Evolutionary conservation across 2,888 invertebrate genomes (phyloP).

Genomic region (Cosmorhoe ocellata): DNA sequence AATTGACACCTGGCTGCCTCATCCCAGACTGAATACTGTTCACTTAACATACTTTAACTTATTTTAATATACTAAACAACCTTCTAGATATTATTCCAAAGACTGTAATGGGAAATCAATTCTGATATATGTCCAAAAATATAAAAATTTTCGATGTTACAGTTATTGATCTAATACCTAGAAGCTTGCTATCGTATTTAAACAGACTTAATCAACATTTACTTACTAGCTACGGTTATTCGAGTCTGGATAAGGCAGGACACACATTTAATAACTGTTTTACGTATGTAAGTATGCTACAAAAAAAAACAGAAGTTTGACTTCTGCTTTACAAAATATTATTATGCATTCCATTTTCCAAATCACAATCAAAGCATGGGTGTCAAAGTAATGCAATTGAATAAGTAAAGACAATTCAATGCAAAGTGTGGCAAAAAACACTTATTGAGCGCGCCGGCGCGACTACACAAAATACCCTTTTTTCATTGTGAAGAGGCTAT

Average conservation of each 20-base stretch:
- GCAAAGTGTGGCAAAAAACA: too few species aligned
- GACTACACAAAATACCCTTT: too few species aligned
- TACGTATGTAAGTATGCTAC: slow-evolving; percentile 18
- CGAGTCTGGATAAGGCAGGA: slow-evolving; percentile 17
- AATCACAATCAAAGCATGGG: slow-evolving; percentile 1
- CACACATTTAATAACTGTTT: slow-evolving; percentile 8
- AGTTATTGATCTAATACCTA: slow-evolving; percentile 2
- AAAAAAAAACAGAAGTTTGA: slow-evolving; percentile 17
- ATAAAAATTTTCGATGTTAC: neutral
- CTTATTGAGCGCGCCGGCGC: too few species aligned
- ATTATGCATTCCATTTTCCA: slow-evolving; percentile 3
- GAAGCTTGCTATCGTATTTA: slow-evolving; percentile 2
- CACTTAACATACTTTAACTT: slow-evolving; percentile 7
- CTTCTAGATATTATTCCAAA: slow-evolving; percentile 5
- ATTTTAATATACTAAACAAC: slow-evolving; percentile 9
- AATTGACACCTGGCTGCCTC: slow-evolving; percentile 30
- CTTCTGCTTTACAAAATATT: slow-evolving; percentile 15
- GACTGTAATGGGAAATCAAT: slow-evolving; percentile 8
- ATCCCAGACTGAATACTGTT: slow-evolving; percentile 29
- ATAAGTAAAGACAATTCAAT: too few species aligned
- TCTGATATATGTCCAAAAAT: neutral
- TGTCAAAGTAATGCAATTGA: too few species aligned
- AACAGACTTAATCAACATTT: slow-evolving; percentile 11
- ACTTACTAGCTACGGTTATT: slow-evolving; percentile 19
- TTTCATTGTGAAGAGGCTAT: too few species aligned